Percentiles rank a stretch among this genome's conserved stretches.
phyloP scores from a whole-genome alignment of 2,113 vertebrate species.

The Rhadina sibilatrix region DNA sequence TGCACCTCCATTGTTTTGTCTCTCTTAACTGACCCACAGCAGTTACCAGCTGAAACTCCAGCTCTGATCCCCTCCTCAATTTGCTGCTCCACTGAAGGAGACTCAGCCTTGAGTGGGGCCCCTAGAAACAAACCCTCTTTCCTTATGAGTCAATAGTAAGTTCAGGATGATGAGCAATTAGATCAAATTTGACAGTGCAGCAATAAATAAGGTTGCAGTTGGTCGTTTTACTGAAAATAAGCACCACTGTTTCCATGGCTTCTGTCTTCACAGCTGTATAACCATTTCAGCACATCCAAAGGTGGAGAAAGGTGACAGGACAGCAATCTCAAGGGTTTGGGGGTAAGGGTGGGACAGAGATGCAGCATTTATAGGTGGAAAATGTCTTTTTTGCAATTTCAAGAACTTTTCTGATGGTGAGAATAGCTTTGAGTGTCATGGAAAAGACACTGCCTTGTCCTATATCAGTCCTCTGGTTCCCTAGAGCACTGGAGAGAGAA shows the following conservation, averaged over 20 bases:
- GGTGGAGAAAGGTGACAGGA: not conserved
- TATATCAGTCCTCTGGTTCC: not conserved
- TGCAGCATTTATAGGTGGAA: not conserved
- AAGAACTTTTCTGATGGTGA: not conserved
- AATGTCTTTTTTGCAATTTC: not conserved
- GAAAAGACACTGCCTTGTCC: not conserved
- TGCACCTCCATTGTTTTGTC: not conserved
- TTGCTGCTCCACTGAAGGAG: not conserved
- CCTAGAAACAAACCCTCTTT: not conserved
- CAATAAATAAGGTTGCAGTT: not conserved
- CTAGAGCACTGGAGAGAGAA: not conserved
- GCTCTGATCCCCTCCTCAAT: not conserved
- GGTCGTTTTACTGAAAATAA: not conserved
- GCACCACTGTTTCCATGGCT: not conserved
- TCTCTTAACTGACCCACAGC: not conserved
- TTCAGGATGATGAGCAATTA: not conserved
- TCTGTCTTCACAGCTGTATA: not conserved
- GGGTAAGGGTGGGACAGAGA: fast-evolving
- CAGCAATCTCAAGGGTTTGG: not conserved
- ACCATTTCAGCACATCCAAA: not conserved
- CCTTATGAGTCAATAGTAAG: not conserved
- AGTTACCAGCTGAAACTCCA: not conserved
- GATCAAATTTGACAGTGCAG: not conserved
- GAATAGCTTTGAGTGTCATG: not conserved
- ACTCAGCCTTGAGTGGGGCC: not conserved